Conservation (phyloP, 2,888 invertebrate species). For the Prenolepis imparis region DNA sequence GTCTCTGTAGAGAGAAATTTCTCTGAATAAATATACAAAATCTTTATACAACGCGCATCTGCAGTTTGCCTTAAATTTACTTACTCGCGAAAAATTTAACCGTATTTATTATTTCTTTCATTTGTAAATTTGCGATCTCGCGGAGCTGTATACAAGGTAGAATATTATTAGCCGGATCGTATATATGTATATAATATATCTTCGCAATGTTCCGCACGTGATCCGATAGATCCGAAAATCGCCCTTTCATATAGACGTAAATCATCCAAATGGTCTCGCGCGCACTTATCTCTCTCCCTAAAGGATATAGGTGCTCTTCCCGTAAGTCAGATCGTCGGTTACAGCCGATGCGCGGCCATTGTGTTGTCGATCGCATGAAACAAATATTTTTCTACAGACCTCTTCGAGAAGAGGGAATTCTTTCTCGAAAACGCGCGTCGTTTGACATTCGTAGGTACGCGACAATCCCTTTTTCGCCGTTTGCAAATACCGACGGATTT, state of each 20-base stretch:
- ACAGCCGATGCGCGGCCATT: conserved; percentile 47
- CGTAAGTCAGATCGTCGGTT: conserved; percentile 47
- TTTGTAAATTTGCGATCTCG: not conserved
- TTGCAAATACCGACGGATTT: conserved; percentile 52
- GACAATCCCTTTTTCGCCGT: conserved; percentile 64
- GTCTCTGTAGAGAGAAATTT: not conserved
- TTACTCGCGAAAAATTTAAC: not conserved
- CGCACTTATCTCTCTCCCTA: conserved; percentile 11
- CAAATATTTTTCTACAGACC: conserved; percentile 53
- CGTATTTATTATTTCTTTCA: not conserved
- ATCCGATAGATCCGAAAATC: conserved; percentile 11
- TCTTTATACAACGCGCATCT: not conserved
- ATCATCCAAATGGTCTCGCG: conserved; percentile 33
- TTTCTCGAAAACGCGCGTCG: conserved; percentile 6
- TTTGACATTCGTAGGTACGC: conserved; percentile 27
- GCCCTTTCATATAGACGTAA: conserved; percentile 14
- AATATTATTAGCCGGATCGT: conserved; percentile 21
- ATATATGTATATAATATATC: conserved; percentile 31
- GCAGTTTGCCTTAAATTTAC: conserved; percentile 1
- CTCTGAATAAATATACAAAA: not conserved
- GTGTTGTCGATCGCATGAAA: conserved; percentile 58
- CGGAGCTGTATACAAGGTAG: not conserved
- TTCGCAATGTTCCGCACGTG: conserved; percentile 1
- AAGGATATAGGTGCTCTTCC: not conserved
- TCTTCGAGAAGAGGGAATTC: not conserved